Conservation (phyloP, 2,888 invertebrate species). For the Bombylius major region DNA sequence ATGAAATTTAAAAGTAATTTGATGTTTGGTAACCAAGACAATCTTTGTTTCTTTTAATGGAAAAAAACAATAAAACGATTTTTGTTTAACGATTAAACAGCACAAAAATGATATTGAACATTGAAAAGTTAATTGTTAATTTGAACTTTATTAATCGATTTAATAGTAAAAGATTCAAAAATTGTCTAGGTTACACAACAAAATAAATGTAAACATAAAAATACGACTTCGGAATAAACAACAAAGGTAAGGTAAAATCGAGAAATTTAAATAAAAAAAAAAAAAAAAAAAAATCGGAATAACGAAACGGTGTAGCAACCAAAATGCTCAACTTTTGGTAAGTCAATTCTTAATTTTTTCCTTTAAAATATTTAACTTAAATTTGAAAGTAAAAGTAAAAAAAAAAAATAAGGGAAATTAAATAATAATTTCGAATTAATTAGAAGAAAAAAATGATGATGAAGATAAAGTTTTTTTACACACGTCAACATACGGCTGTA, state of each 20-base stretch:
- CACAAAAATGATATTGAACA: no score
- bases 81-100: no score
- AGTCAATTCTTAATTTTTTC: conserved; percentile 20
- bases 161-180: no score
- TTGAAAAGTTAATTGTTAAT: no score
- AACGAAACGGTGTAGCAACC: conserved; percentile 10
- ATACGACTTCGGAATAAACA: conserved; percentile 12
- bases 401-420: conserved; percentile 17
- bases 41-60: no score
- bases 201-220: neutral
- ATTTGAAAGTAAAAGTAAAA: conserved; percentile 11
- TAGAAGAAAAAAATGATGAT: conserved; percentile 1
- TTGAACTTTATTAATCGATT: no score
- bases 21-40: no score
- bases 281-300: neutral
- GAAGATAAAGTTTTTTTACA: conserved; percentile 18
- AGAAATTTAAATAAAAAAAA: no score
- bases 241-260: conserved; percentile 30
- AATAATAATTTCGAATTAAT: neutral
- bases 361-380: neutral
- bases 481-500: conserved; percentile 32
- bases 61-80: no score
- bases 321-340: neutral
- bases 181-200: no score
- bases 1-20: no score